These are phyloP conservation scores for Pterobdella sp. DNA, from an alignment of 2,888 invertebrate genomes.

Conservation along the genomic window DNA sequence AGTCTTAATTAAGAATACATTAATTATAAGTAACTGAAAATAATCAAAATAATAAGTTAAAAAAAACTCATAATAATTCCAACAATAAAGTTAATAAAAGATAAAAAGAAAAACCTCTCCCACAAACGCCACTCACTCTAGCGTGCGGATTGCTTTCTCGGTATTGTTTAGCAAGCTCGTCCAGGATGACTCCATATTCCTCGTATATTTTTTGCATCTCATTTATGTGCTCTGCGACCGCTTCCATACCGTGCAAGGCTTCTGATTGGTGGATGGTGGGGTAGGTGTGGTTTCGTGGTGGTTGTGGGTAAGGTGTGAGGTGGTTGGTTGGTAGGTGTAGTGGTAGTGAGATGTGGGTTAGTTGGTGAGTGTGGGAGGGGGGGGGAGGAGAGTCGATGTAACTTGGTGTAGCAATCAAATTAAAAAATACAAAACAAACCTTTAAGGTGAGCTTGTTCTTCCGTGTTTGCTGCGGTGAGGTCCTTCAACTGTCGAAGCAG, in stretches of 20 bases:
- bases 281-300: neutral
- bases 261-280: too few relatives aligned
- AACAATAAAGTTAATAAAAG: neutral
- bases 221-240: constrained; percentile 96
- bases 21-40: too few relatives aligned
- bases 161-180: constrained; percentile 63
- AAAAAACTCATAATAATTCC: neutral
- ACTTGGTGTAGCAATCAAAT: neutral
- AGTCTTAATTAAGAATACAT: too few relatives aligned
- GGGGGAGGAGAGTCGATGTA: neutral
- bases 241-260: constrained; percentile 90
- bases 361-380: neutral
- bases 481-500: constrained; percentile 86
- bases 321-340: neutral
- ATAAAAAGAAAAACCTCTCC: neutral
- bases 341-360: neutral
- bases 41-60: too few relatives aligned
- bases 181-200: constrained; percentile 96
- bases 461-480: constrained; percentile 80
- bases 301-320: neutral
- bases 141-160: constrained; percentile 52
- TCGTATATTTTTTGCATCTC: constrained; percentile 99
- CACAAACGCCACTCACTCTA: constrained; percentile 63
- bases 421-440: constrained; percentile 43
- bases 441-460: constrained; percentile 81